Conservation (phyloP, 2,797 vertebrate genomes). For the Cheirogaleus major region DNA sequence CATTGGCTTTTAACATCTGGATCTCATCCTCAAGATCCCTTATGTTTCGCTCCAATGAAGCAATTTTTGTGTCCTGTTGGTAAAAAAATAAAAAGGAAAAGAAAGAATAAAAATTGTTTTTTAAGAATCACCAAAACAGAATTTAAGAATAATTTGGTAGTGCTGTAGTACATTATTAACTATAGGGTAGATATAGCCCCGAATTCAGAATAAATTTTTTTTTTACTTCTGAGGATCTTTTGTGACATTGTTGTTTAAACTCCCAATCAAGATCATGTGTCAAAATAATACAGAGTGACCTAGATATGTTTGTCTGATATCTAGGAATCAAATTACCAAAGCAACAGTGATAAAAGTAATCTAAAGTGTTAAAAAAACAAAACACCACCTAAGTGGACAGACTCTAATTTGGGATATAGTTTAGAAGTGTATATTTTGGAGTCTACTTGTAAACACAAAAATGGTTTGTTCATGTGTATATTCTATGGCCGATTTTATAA, state of each 20-base stretch:
- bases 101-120: not conserved
- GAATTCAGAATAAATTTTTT: not conserved
- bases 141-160: conserved; percentile 3
- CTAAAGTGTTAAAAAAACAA: not conserved
- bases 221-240: not conserved
- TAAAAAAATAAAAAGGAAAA: not conserved
- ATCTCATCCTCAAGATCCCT: conserved; percentile 98
- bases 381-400: not conserved
- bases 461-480: not conserved
- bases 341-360: not conserved
- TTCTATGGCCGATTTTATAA: conserved; percentile 37
- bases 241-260: not conserved
- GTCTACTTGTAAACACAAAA: conserved; percentile 50
- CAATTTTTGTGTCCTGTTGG: conserved; percentile 96
- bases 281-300: not conserved
- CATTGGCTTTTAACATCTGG: conserved; percentile 97
- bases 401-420: not conserved
- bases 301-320: not conserved
- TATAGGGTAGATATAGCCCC: not conserved
- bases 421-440: not conserved
- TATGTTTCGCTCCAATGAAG: conserved; percentile 97
- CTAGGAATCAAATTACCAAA: conserved; percentile 40
- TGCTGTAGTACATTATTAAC: not conserved
- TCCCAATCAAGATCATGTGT: not conserved
- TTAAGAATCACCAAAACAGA: conserved; percentile 20